A percentile compares a stretch with the other conserved stretches of the same genome.
Evolutionary conservation across 2,797 vertebrate genomes (phyloP).

Genomic region (Chaenodraco wilsoni): DNA sequence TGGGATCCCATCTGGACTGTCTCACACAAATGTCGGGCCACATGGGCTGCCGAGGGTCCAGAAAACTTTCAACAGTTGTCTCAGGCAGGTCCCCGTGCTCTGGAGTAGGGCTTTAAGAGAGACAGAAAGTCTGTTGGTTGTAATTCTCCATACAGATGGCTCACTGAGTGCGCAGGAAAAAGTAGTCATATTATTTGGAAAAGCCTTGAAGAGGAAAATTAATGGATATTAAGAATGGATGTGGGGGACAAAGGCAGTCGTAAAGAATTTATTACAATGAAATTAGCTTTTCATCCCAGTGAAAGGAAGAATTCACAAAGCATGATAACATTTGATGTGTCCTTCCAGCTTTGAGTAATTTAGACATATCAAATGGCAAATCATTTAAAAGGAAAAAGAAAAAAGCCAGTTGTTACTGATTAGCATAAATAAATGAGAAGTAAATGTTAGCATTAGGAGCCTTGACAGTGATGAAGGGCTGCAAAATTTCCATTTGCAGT

Average conservation of each 20-base stretch:
- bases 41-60: constrained; percentile 62
- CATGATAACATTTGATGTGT: constrained; percentile 48
- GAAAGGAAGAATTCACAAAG: constrained; percentile 53
- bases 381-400: constrained; percentile 23
- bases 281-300: constrained; percentile 55
- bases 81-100: constrained; percentile 58
- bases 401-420: constrained; percentile 69
- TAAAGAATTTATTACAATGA: constrained; percentile 54
- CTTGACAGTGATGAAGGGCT: constrained; percentile 54
- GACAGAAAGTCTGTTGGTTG: constrained; percentile 70
- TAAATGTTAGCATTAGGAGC: constrained; percentile 63
- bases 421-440: constrained; percentile 74
- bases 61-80: constrained; percentile 71
- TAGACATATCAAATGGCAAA: constrained; percentile 57
- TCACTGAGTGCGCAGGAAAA: constrained; percentile 59
- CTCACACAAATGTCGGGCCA: constrained; percentile 73
- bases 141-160: constrained; percentile 53
- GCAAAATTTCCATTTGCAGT: constrained; percentile 66
- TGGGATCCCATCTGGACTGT: constrained; percentile 81
- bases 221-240: constrained; percentile 62
- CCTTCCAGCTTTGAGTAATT: constrained; percentile 66
- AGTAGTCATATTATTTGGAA: constrained; percentile 68
- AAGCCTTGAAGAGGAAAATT: constrained; percentile 64
- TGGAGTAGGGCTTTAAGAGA: constrained; percentile 58
- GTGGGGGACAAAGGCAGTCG: constrained; percentile 47